Base-by-base conservation (phyloP, 2,113 vertebrate genomes). In the Macquaria ambigua region DNA sequence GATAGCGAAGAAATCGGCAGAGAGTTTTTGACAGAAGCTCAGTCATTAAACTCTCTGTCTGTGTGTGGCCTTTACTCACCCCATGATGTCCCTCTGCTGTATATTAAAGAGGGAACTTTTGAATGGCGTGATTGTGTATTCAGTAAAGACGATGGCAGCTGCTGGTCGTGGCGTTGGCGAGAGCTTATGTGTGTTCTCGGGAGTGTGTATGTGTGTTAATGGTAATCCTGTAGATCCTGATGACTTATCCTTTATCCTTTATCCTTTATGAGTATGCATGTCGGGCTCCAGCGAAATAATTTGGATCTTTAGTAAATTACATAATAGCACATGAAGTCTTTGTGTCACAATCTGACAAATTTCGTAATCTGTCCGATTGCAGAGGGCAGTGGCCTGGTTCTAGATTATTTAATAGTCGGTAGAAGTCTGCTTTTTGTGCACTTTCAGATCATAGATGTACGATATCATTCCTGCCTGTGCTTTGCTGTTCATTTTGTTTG, bases 81-180 rank as follows among this genome's bases (percentile, higher is more conserved):
- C 79, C 52, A 50, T 79, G 64, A 85, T 84, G 87, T 67, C 86
- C 34, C 84, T 89, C 83, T 55, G 74, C 85, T 79, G 80, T 92
- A 87, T 89, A 89, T 94, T 89, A 91, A 90, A 88, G 74, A 50
- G 72, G 75, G 69, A 87, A 84, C 72, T 91, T 85, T 74, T 95
- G 92, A 95, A 94, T 94, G 82, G 78, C 50, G 48, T 90, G 90
- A 94, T 93, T 94, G 93, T 95, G 88, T 87, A 50, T 89, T 81
- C 79, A 88, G 59, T 70, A 67, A 68, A 87, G 89, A 92, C 79
- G 84, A 55, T 41, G 85, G 91, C 94, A 94, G 94, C 93, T 95
- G 95, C 87, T 83, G 64, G 88, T 88, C 79, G 78, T 82, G 79
- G 91, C 71, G 77, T 72, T 58, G 82, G 74, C 6, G 15, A 75